Percentiles rank a stretch among this genome's conserved stretches.
Evolutionary conservation across 2,888 invertebrate genomes (phyloP).

Genomic region (Platycnemis pennipes): DNA sequence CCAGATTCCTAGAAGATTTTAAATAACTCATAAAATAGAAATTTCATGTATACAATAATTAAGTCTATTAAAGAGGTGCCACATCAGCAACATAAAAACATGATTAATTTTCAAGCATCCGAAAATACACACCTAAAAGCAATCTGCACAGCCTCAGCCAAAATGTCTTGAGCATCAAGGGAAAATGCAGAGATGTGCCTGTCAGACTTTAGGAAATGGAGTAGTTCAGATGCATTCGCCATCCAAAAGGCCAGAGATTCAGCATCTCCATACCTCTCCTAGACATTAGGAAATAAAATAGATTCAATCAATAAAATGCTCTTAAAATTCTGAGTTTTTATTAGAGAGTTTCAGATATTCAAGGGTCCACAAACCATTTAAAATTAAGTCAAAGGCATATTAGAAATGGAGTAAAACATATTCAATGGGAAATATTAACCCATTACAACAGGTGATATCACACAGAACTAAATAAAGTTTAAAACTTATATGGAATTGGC

Average conservation of each 20-base stretch:
- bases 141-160: slow-evolving; percentile 96
- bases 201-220: slow-evolving; percentile 98
- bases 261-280: slow-evolving; percentile 92
- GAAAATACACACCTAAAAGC: slow-evolving; percentile 86
- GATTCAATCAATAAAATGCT: not conserved
- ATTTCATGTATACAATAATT: not conserved
- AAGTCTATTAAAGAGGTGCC: slow-evolving; percentile 81
- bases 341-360: too few species aligned
- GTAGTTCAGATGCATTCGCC: slow-evolving; percentile 97
- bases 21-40: slow-evolving; percentile 47
- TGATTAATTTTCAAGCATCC: slow-evolving; percentile 54
- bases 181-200: slow-evolving; percentile 95
- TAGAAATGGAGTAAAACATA: too few species aligned
- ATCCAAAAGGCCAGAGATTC: slow-evolving; percentile 96
- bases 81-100: slow-evolving; percentile 82
- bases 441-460: too few species aligned
- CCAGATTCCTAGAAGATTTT: slow-evolving; percentile 76
- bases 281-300: slow-evolving; percentile 73
- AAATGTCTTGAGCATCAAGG: slow-evolving; percentile 94
- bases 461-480: too few species aligned
- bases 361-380: too few species aligned
- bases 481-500: too few species aligned
- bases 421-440: too few species aligned
- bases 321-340: too few species aligned
- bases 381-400: too few species aligned